Evolutionary conservation across 2,113 vertebrate genomes (phyloP).

Genomic region (Riparia riparia): DNA sequence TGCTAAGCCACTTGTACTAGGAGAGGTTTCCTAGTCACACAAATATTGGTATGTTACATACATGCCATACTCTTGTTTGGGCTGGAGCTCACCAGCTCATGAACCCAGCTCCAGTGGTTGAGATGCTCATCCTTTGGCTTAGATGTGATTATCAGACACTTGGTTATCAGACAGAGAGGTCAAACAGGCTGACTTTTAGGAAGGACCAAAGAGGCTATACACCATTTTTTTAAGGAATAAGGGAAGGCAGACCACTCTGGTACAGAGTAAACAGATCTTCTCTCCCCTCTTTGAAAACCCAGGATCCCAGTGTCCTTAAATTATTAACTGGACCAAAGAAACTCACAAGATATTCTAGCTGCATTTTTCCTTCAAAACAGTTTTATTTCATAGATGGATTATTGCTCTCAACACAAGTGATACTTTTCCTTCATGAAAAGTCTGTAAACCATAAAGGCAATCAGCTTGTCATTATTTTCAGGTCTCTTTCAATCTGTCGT

Average conservation of each 20-base stretch:
- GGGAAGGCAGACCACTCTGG: background rate
- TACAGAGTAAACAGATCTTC: background rate
- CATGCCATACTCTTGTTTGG: fast-evolving
- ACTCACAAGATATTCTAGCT: background rate
- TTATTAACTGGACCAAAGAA: background rate
- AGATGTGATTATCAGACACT: background rate
- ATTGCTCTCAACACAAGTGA: background rate
- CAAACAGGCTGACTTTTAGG: background rate
- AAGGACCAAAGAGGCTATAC: background rate
- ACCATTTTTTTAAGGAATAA: background rate
- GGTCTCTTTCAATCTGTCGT: background rate
- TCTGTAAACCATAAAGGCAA: background rate
- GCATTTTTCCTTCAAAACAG: background rate
- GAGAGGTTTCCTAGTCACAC: background rate
- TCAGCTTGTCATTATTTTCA: background rate
- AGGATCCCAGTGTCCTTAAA: background rate
- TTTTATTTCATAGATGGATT: background rate
- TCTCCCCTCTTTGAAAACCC: background rate
- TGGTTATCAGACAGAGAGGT: background rate
- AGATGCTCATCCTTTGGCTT: background rate
- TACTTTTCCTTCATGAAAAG: background rate
- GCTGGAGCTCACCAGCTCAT: background rate
- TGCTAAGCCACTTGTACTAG: background rate
- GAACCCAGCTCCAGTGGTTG: background rate
- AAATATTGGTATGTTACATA: background rate